Evolutionary conservation across 2,888 invertebrate genomes (phyloP).

Genomic region (Congeria kusceri): DNA sequence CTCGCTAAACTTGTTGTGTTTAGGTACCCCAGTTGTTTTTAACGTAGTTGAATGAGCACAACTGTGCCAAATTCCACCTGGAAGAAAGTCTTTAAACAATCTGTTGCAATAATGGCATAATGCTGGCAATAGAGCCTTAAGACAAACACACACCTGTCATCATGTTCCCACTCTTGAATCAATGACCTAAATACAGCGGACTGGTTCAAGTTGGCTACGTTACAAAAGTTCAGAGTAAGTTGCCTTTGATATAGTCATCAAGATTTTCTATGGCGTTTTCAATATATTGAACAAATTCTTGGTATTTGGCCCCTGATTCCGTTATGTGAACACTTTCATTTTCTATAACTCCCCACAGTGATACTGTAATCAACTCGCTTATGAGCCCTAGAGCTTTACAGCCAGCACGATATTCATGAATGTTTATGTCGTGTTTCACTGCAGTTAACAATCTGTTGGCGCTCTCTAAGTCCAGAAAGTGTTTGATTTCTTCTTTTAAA

Average conservation of each 20-base stretch:
- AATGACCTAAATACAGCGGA: constrained; percentile 10
- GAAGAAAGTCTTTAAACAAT: constrained; percentile 41
- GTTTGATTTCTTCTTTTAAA: background rate
- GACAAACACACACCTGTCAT: constrained; percentile 6
- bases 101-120: constrained; percentile 7
- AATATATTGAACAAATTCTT: constrained; percentile 29
- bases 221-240: constrained; percentile 2
- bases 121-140: constrained; percentile 17
- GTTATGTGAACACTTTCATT: constrained; percentile 19
- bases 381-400: constrained; percentile 55
- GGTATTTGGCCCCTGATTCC: constrained; percentile 23
- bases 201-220: constrained; percentile 2
- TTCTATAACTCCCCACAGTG: constrained; percentile 42
- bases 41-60: background rate
- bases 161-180: constrained; percentile 5
- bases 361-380: constrained; percentile 42
- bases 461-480: constrained; percentile 18
- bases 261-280: constrained; percentile 13
- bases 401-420: constrained; percentile 47
- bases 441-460: constrained; percentile 31
- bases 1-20: constrained; percentile 35
- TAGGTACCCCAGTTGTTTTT: constrained; percentile 16
- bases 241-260: constrained; percentile 25
- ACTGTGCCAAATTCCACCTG: constrained; percentile 20
- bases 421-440: constrained; percentile 40